Base-by-base conservation (phyloP, 1,140 invertebrate genomes). In the Leptestheria dahalacensis region DNA sequence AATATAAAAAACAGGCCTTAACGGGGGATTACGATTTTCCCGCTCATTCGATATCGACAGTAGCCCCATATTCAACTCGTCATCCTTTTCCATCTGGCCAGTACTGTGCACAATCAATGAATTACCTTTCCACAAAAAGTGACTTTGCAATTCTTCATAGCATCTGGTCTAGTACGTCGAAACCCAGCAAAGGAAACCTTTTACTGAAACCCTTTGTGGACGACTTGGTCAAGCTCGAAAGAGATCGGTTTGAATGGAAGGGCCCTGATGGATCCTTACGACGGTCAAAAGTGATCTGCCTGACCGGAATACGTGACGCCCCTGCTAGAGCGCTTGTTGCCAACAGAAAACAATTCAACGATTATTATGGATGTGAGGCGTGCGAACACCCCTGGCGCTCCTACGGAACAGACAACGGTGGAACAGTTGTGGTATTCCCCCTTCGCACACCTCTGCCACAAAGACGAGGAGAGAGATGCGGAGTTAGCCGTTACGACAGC, bases 31-130 rank as follows among this genome's bases (percentile, higher is more conserved):
- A 41, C n/a, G n/a, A 41, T 41, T 9, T 41, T 41, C 6, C 33
- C 6, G 6, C 6, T 9, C 33, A 9, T 41, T 41, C 15, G 15
- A 41, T 15, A 15, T 41, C 15, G 69, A 72, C 55, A 69, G 68
- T 0, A 61, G 69, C 28, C 66, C 68, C 4, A 63, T 70, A 9
- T 70, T 69, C 29, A 68, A 70, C 60, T 71, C 68, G 0, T 69
- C 68, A 15, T 62, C 65, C 62, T 61, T 65, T 20, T 65, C 64
- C 53, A 61, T 68, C 47, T 72, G 69, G 68, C 68, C 69, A 28
- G 53, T 72, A 11, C 65, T 68, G 29, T 54, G 67, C 3, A 59
- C 63, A 48, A 63, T 72, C 3, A 71, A 70, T 62, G 68, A 72
- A 61, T 58, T 71, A 28, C 59, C 63, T 3, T 68, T 63, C 56